Evolutionary conservation across 1,140 invertebrate genomes (phyloP).

Genomic region (Drosophila parvula): DNA sequence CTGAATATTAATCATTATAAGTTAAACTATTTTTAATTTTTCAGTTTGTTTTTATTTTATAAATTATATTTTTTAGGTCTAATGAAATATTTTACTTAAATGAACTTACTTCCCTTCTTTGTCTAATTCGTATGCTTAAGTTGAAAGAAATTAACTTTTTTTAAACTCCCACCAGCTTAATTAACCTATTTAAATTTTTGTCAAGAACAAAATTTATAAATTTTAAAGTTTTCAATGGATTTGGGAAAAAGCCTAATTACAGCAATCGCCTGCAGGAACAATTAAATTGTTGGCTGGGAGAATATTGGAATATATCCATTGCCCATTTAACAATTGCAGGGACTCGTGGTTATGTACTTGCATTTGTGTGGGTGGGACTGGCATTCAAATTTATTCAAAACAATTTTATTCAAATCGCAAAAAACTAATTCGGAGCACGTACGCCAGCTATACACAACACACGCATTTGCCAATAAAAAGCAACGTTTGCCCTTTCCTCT

Average conservation of each 20-base stretch:
- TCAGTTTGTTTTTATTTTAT: background rate
- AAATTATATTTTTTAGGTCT: too few species aligned
- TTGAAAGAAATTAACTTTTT: too few species aligned
- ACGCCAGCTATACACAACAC: conserved; percentile 38
- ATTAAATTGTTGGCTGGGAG: conserved; percentile 19
- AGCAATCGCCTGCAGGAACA: conserved; percentile 40
- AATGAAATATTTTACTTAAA: too few species aligned
- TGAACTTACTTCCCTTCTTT: background rate
- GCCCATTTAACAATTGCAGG: conserved; percentile 63
- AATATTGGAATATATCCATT: conserved; percentile 45
- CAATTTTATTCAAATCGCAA: conserved; percentile 81
- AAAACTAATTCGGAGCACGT: conserved; percentile 80
- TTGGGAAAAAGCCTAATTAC: conserved; percentile 56
- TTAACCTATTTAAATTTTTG: too few species aligned
- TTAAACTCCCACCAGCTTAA: too few species aligned
- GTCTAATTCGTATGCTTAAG: background rate
- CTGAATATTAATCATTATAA: background rate
- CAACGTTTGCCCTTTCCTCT: conserved; percentile 32
- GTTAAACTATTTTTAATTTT: background rate
- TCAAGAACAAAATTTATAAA: background rate
- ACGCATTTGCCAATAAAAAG: conserved; percentile 71
- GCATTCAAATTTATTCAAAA: conserved; percentile 80
- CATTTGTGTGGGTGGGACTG: conserved; percentile 26
- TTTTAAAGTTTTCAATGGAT: conserved; percentile 1
- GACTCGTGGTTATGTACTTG: conserved; percentile 20